Evolutionary conservation across 2,797 vertebrate genomes (phyloP), one percentile per base, ranked within the genome.

Genomic region (Scyliorhinus canicula): DNA sequence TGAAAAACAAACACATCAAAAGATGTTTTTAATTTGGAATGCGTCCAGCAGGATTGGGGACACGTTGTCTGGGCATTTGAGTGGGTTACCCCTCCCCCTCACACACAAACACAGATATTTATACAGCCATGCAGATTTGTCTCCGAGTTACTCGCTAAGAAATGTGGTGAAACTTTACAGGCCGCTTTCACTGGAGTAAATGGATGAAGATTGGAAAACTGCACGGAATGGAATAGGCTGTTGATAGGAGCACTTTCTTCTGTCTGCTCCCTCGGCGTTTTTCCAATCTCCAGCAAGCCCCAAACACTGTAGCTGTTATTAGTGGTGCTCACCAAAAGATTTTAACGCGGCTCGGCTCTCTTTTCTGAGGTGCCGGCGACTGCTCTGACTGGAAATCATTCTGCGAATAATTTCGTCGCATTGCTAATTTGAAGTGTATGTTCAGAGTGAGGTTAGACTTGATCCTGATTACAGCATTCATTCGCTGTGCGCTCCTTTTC

Each of bases 401-500:
- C 86, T 90, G 86, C 52, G 52, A 74, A 65, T 52, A 94, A 94
- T 94, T 94, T 90, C 86, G 52, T 60, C 52, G 55, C 86, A 90
- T 90, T 94, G 65, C 65, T 94, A 94, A 94, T 94, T 90, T 94
- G 71, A 94, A 94, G 67, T 94, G 67, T 69, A 74, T 69, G 67
- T 94, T 94, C 67, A n/a, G 93, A 91, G 57, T 44, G 60, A 94
- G 67, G 71, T 69, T 50, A 67, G 95, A 71, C 77, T 95, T 95
- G 95, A 88, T 95, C 90, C 74, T 95, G 96, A 96, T 96, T 97
- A 96, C 96, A 97, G 97, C 96, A 97, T 97, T 97, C 97, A 98
- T 97, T 97, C 97, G 97, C 97, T 96, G 97, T 96, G 96, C 96
- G 96, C 96, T 97, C 97, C 74, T 95, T 97, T 97, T 94, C 47